phyloP scores from a whole-genome alignment of 1,140 invertebrate species.

The Radopholus similis region DNA sequence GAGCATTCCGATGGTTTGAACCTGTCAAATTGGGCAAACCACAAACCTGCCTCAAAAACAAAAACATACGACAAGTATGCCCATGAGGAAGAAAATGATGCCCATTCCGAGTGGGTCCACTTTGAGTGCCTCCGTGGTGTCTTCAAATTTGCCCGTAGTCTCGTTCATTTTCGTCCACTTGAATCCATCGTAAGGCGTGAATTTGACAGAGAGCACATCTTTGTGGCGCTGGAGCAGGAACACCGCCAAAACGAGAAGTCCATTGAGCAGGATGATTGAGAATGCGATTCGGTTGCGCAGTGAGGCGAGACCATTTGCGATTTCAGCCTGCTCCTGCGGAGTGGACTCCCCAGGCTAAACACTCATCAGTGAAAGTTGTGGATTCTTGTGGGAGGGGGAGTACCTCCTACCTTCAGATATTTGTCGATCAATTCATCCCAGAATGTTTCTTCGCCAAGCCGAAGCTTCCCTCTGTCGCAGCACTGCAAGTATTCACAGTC shows the following conservation, averaged over 20 bases:
- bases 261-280: conserved; percentile 65
- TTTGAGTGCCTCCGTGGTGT: conserved; percentile 53
- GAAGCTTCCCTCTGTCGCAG: conserved; percentile 47
- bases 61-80: conserved; percentile 61
- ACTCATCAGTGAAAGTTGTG: not conserved
- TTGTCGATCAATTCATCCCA: conserved; percentile 57
- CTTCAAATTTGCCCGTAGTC: conserved; percentile 46
- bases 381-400: not conserved
- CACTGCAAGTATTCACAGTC: conserved; percentile 51
- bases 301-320: conserved; percentile 61
- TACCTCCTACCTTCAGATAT: conserved; percentile 47
- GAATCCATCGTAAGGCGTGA: conserved; percentile 43
- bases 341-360: conserved; percentile 41
- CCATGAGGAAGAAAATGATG: conserved; percentile 63
- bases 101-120: conserved; percentile 63
- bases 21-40: conserved; percentile 10
- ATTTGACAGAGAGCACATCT: conserved; percentile 58
- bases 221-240: conserved; percentile 62
- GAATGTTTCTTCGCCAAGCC: conserved; percentile 45
- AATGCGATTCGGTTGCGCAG: conserved; percentile 65
- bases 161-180: conserved; percentile 57
- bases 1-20: conserved; percentile 62
- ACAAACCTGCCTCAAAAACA: not conserved
- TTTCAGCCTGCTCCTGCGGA: conserved; percentile 47
- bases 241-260: conserved; percentile 64